phyloP scores from a whole-genome alignment of 2,888 invertebrate species.

The Cosmia trapezina region DNA sequence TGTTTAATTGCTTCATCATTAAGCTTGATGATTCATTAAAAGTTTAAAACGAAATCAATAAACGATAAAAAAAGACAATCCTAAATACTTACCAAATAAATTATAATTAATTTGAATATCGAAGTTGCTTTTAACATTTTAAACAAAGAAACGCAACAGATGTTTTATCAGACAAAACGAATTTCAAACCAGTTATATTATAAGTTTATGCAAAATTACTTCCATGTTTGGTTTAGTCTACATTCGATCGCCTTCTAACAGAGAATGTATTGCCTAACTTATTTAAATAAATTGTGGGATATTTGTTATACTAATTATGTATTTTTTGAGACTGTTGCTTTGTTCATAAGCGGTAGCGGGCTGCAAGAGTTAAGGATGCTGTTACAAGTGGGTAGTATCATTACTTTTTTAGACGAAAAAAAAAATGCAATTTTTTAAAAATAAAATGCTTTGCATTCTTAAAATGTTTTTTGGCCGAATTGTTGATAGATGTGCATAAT shows the following conservation, averaged over 20 bases:
- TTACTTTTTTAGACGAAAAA: too few relatives aligned
- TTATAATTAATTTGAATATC: conserved; percentile 40
- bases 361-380: too few relatives aligned
- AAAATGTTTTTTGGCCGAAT: too few relatives aligned
- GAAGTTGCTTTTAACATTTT: conserved; percentile 2
- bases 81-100: conserved; percentile 4
- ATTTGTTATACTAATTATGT: conserved; percentile 64
- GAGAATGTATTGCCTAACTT: conserved; percentile 65
- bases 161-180: conserved; percentile 32
- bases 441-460: too few relatives aligned
- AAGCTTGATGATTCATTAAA: too few relatives aligned
- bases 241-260: conserved; percentile 59
- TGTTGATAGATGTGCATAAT: too few relatives aligned
- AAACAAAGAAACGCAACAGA: conserved; percentile 54
- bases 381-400: too few relatives aligned
- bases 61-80: conserved; percentile 2
- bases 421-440: too few relatives aligned
- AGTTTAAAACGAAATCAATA: too few relatives aligned
- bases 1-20: too few relatives aligned
- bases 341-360: conserved; percentile 46
- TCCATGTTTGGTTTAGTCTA: conserved; percentile 66
- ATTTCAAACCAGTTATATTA: conserved; percentile 44
- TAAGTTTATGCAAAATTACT: conserved; percentile 56
- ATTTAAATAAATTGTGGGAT: conserved; percentile 69
- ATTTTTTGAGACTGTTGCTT: conserved; percentile 36